Percentiles rank a stretch among this genome's conserved stretches.
Conservation (phyloP, 2,888 invertebrate species). For the Oxystoma pomonae region DNA sequence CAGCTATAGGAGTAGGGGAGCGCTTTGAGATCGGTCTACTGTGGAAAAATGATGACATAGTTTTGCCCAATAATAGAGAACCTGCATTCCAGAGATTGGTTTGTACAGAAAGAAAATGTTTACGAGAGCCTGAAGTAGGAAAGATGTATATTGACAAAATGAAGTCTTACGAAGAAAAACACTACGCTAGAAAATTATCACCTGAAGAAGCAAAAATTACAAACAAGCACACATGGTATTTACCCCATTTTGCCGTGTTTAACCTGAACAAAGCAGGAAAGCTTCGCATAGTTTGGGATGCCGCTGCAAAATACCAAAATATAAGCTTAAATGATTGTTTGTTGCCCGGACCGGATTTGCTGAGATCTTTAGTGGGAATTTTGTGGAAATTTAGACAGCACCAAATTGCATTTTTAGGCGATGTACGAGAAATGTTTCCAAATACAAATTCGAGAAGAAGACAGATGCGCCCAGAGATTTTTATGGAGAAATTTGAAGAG, state of each 20-base stretch:
- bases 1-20: slow-evolving; percentile 8
- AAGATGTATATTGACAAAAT: not conserved
- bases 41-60: slow-evolving; percentile 11
- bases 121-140: not conserved
- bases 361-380: slow-evolving; percentile 20
- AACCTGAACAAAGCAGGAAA: slow-evolving; percentile 3
- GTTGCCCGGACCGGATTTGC: slow-evolving; percentile 24
- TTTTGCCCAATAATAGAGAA: slow-evolving; percentile 12
- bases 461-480: not conserved
- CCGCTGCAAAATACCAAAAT: slow-evolving; percentile 1
- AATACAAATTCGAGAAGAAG: slow-evolving; percentile 9
- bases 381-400: slow-evolving; percentile 27
- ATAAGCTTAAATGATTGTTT: slow-evolving; percentile 20
- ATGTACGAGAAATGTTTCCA: slow-evolving; percentile 25
- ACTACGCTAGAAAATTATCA: not conserved
- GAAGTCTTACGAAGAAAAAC: not conserved
- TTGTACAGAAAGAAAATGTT: slow-evolving; percentile 6
- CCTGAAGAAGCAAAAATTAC: not conserved
- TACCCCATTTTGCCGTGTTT: slow-evolving; percentile 1
- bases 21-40: slow-evolving; percentile 12
- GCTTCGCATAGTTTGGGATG: slow-evolving; percentile 15
- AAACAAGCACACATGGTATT: not conserved
- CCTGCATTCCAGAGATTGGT: slow-evolving; percentile 7
- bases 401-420: slow-evolving; percentile 17
- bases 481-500: not conserved